Conservation (phyloP, 2,113 vertebrate species). For the Sapajus apella region DNA sequence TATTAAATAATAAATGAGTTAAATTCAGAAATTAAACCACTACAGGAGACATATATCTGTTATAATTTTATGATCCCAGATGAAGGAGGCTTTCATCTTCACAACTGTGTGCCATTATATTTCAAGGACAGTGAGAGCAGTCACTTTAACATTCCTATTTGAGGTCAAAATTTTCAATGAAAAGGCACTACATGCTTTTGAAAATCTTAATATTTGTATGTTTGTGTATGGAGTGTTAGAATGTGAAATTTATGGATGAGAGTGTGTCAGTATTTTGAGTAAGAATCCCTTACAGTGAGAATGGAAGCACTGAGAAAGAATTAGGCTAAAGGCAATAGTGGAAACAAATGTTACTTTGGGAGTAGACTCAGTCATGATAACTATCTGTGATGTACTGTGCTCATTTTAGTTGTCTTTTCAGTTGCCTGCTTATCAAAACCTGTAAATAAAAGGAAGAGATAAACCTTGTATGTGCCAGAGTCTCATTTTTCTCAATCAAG, state of each 20-base stretch:
- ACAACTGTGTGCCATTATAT: neutral
- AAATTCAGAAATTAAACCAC: neutral
- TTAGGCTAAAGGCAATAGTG: neutral
- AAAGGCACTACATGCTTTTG: neutral
- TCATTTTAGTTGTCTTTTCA: constrained; percentile 59
- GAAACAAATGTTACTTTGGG: neutral
- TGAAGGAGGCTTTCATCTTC: neutral
- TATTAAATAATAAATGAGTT: neutral
- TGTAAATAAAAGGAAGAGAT: constrained; percentile 69
- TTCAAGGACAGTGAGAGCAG: neutral
- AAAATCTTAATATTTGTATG: constrained; percentile 24
- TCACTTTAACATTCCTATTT: neutral
- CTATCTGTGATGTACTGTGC: neutral
- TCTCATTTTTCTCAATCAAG: constrained; percentile 72
- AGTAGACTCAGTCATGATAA: neutral
- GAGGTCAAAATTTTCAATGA: neutral
- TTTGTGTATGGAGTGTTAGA: neutral
- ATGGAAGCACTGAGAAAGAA: neutral
- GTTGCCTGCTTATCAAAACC: constrained; percentile 47
- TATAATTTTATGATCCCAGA: neutral
- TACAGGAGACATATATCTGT: neutral
- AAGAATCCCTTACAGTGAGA: neutral
- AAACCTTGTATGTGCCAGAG: constrained; percentile 51
- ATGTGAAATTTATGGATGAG: neutral
- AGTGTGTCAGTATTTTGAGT: neutral